Evolutionary conservation across 2,797 vertebrate species (phyloP), one percentile per base, ranked within the genome.

Genomic region (Rhynchotus rufescens): DNA sequence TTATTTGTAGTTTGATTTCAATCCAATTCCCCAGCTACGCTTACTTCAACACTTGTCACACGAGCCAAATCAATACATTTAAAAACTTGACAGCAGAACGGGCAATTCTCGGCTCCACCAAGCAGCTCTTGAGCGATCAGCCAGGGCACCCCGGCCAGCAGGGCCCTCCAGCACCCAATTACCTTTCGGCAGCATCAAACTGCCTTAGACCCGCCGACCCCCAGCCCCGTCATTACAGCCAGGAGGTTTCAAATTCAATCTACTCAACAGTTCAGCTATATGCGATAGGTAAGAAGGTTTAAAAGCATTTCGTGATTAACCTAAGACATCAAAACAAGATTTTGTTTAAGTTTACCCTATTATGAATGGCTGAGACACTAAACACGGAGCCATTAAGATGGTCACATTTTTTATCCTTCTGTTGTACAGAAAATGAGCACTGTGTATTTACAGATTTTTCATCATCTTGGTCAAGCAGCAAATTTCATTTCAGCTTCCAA

Each of bases 11-110:
- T 14, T 51, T 34, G n/a, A 34, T 54, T 54, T 30, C 52, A 90
- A 57, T 3, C 57, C 15, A 7, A 13, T 22, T 80, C 82, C 19
- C 8, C 62, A 69, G 14, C 22, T 12, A n/a, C 3, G 9, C 17
- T 44, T 44, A 22, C 56, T 67, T 65, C 28, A 52, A 17, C 77
- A 72, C 4, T 10, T 28, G 17, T 3, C 15, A 6, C 4, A 17
- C 12, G 3, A 36, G 22, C 12, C 14, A 71, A 89, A 26, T 2
- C 9, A 12, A 20, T 12, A 34, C 17, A 11, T 1, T 73, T 12
- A 49, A 74, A 76, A 44, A 23, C 0, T 0, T 4, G 8, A 23
- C 3, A 65, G 42, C 28, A 8, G 17, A 80, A 22, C 1, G 2
- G 74, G 8, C 13, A 36, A 7, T 56, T 52, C 75, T 0, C 3